Evolutionary conservation across 2,113 vertebrate genomes (phyloP).

Genomic region (Rattus norvegicus): GRCr8 NC_086022.1:121697501-121698000

Average conservation of each 20-base stretch:
- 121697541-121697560: neutral
- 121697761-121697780: neutral
- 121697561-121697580: neutral
- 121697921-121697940: neutral
- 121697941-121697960: too few relatives aligned
- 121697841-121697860: neutral
- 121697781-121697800: neutral
- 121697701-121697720: neutral
- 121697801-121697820: neutral
- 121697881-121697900: neutral
- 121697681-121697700: neutral
- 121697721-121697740: neutral
- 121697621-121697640: neutral
- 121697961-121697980: neutral
- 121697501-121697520: neutral
- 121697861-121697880: neutral
- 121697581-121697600: neutral
- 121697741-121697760: neutral
- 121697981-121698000: neutral
- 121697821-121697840: rapidly evolving
- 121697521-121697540: neutral
- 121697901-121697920: neutral
- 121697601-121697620: neutral
- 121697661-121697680: neutral
- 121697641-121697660: neutral